Conservation (phyloP, 2,888 invertebrate species). For the Dynastes hyllus region DNA sequence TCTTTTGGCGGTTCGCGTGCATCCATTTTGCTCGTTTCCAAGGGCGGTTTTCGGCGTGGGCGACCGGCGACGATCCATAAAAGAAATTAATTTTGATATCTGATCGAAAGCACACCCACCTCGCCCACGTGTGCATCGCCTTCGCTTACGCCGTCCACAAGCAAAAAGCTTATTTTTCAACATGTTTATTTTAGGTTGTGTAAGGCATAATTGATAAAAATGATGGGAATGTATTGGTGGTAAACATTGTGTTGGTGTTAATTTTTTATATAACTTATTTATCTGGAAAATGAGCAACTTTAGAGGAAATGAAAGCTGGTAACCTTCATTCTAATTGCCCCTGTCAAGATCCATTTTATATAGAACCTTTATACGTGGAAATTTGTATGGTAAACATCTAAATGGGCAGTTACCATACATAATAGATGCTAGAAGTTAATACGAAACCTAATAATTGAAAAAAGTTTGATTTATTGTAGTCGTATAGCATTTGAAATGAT, state of each 20-base stretch:
- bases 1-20: neutral
- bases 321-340: too few relatives aligned
- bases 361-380: too few relatives aligned
- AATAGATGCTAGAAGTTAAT: too few relatives aligned
- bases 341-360: too few relatives aligned
- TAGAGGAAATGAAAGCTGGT: too few relatives aligned
- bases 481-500: too few relatives aligned
- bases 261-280: neutral
- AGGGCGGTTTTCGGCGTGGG: slow-evolving; percentile 31
- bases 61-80: neutral
- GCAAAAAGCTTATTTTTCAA: slow-evolving; percentile 3
- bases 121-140: slow-evolving; percentile 20
- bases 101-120: slow-evolving; percentile 32
- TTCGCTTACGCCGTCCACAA: neutral
- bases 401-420: too few relatives aligned
- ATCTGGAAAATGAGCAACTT: neutral
- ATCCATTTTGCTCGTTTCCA: slow-evolving; percentile 35
- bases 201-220: slow-evolving; percentile 8
- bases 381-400: too few relatives aligned
- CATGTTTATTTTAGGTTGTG: slow-evolving; percentile 4
- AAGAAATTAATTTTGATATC: slow-evolving; percentile 49
- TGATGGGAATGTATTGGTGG: neutral
- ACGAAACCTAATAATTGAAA: too few relatives aligned
- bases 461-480: too few relatives aligned
- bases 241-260: too few relatives aligned